Percentiles rank a stretch among this genome's conserved stretches.
phyloP scores from a whole-genome alignment of 2,888 invertebrate genomes.

The Tupiocoris notatus region DNA sequence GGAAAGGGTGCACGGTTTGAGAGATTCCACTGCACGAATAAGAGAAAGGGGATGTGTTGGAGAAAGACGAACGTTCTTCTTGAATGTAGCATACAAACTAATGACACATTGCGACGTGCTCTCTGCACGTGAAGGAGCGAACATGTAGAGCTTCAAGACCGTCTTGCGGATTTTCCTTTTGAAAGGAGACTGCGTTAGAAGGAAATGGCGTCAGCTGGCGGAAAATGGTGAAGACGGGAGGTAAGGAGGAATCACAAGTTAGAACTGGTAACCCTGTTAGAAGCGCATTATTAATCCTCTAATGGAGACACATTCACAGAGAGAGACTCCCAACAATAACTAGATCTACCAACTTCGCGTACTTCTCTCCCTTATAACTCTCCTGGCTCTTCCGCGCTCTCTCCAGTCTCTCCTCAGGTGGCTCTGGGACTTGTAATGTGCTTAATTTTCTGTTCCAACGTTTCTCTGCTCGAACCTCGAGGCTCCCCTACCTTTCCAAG shows the following conservation, averaged over 20 bases:
- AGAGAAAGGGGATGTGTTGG: too few relatives aligned
- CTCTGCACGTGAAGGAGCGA: too few relatives aligned
- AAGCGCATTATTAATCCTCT: conserved; percentile 48
- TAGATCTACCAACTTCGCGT: conserved; percentile 43
- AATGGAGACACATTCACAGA: conserved; percentile 47
- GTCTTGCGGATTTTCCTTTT: conserved; percentile 35
- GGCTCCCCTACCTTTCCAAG: too few relatives aligned
- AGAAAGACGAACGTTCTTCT: too few relatives aligned
- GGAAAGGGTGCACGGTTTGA: too few relatives aligned
- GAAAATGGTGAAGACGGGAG: too few relatives aligned
- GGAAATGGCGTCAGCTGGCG: not conserved
- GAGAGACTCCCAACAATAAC: conserved; percentile 45
- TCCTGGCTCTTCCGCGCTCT: too few relatives aligned
- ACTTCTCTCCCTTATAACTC: too few relatives aligned
- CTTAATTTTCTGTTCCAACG: conserved; percentile 45
- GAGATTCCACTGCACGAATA: too few relatives aligned
- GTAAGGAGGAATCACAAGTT: conserved; percentile 33
- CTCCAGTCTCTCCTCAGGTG: conserved; percentile 43
- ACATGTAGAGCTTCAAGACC: conserved; percentile 4
- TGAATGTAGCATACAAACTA: too few relatives aligned
- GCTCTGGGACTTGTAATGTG: conserved; percentile 44
- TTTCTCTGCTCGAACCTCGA: conserved; percentile 33
- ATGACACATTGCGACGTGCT: conserved; percentile 31
- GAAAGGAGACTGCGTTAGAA: conserved; percentile 18
- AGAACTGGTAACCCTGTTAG: conserved; percentile 45